These are phyloP conservation scores for Diachrysia chrysitis DNA, from an alignment of 2,888 invertebrate genomes.

Conservation along the genomic window DNA sequence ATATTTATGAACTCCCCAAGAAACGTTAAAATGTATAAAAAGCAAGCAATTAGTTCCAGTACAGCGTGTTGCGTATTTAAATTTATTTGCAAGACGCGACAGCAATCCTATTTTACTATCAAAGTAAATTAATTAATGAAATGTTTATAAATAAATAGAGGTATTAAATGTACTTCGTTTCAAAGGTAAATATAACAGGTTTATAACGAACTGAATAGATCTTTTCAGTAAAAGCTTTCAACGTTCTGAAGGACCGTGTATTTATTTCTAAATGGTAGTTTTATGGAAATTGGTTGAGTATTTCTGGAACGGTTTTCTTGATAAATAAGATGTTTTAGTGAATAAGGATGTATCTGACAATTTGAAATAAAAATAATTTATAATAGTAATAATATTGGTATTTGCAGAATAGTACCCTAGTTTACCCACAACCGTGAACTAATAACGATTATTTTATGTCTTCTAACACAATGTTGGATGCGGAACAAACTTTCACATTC, in stretches of 20 bases:
- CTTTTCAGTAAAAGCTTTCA: constrained; percentile 5
- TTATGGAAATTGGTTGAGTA: constrained; percentile 3
- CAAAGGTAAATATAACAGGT: neutral
- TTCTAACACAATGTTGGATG: neutral
- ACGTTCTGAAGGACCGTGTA: neutral
- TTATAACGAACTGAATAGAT: constrained; percentile 2
- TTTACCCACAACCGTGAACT: too few species aligned
- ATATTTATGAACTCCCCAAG: too few species aligned
- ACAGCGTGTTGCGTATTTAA: neutral
- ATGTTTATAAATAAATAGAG: neutral
- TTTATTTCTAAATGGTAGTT: constrained; percentile 6
- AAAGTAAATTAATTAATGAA: neutral
- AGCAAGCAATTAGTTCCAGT: neutral
- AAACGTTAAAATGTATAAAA: neutral
- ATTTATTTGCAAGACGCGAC: neutral
- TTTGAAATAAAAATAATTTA: too few species aligned
- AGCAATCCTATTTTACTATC: neutral
- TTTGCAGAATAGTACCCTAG: too few species aligned
- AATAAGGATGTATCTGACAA: neutral
- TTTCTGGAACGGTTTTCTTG: neutral
- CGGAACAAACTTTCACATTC: neutral
- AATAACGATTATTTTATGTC: neutral
- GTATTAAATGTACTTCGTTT: neutral
- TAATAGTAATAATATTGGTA: too few species aligned
- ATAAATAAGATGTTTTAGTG: neutral